phyloP scores from a whole-genome alignment of 2,888 invertebrate genomes.

The Nephrotoma flavescens region DNA sequence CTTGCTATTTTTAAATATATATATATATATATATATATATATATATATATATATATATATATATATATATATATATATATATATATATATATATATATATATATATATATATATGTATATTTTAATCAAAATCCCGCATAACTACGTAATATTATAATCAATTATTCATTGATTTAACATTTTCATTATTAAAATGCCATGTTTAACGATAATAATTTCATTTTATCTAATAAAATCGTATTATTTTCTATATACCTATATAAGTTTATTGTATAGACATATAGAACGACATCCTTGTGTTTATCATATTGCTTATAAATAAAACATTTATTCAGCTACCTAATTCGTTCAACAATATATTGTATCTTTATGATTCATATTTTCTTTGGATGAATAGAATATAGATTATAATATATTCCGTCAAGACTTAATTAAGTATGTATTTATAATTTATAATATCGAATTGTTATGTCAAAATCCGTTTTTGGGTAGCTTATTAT shows the following conservation, averaged over 20 bases:
- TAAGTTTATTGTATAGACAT: no score
- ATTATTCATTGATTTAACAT: background rate
- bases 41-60: no score
- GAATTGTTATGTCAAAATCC: no score
- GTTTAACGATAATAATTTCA: background rate
- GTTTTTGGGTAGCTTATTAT: no score
- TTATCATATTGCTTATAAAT: background rate
- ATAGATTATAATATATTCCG: background rate
- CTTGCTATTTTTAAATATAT: no score
- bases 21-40: no score
- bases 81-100: no score
- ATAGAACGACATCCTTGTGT: background rate
- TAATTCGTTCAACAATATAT: background rate
- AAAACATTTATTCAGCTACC: background rate
- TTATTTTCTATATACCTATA: background rate
- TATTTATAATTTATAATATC: background rate
- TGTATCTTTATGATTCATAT: background rate
- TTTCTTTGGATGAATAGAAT: background rate
- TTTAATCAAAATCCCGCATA: background rate
- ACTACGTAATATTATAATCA: background rate
- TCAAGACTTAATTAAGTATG: background rate
- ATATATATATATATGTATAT: no score
- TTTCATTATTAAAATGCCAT: background rate
- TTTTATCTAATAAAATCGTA: background rate
- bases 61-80: no score